A percentile compares a stretch with the other conserved stretches of the same genome.
Evolutionary conservation across 2,888 invertebrate species (phyloP).

Genomic region (Chymomyza procnemis): DNA sequence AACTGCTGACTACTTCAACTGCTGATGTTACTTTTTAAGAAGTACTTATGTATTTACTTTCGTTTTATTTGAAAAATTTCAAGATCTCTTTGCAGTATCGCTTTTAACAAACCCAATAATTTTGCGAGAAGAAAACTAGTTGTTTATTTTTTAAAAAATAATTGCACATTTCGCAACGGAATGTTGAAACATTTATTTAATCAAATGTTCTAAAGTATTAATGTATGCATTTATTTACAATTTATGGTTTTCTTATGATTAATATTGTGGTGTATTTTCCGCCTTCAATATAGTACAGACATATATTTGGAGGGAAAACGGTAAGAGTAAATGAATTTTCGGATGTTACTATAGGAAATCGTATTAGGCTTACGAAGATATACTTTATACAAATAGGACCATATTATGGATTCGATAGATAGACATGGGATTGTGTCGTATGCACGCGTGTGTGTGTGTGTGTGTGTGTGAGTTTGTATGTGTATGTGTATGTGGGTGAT

Average conservation of each 20-base stretch:
- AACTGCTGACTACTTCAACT: too few relatives aligned
- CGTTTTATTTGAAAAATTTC: too few relatives aligned
- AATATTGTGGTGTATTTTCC: background rate
- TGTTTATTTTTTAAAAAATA: background rate
- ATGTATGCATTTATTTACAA: slow-evolving; percentile 11
- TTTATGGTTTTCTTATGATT: slow-evolving; percentile 7
- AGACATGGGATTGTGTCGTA: background rate
- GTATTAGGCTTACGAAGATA: background rate
- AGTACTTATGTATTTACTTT: too few relatives aligned
- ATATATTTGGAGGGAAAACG: background rate
- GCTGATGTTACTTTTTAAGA: too few relatives aligned
- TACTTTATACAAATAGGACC: slow-evolving; percentile 4
- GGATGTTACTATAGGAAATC: slow-evolving; percentile 1
- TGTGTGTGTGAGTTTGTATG: background rate
- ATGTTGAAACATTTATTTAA: background rate
- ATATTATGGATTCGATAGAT: slow-evolving; percentile 2
- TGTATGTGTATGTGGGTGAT: background rate
- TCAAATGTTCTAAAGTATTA: background rate
- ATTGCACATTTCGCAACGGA: background rate
- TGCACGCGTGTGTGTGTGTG: background rate
- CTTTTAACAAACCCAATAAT: too few relatives aligned
- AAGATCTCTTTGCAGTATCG: too few relatives aligned
- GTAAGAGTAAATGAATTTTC: slow-evolving; percentile 1
- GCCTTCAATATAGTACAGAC: background rate
- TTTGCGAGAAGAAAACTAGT: background rate